Base-by-base conservation (phyloP, 2,797 vertebrate species). In the Sebastes umbrosus region DNA sequence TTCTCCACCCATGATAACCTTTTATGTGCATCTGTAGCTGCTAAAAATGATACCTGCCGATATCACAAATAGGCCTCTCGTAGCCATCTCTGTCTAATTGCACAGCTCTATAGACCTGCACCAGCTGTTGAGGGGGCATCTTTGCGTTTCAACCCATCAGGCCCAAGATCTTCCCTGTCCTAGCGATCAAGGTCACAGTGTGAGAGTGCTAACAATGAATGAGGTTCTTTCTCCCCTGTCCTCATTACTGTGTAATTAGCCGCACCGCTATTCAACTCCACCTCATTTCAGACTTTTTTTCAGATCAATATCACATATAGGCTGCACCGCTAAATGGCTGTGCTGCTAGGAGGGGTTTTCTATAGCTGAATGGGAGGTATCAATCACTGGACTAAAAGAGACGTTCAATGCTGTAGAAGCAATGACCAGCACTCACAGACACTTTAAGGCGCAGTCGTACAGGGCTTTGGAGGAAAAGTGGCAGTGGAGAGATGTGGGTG, bases 241-340 rank as follows among this genome's bases (percentile, higher is more conserved):
- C 89, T 91, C 90, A 91, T 92, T 90, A 90, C 86, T 73, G 80
- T 74, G 77, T 90, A 91, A 95, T 95, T 93, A 93, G 90, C 86
- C 36, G 67, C 18, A 2, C 55, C 43, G 82, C 87, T 88, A 85
- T 93, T 93, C 89, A 85, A 83, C 93, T 93, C 84, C 84, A 39
- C 86, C 83, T 90, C 83, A 87, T 92, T 92, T 88, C 78, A 89
- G 85, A 84, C 89, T 85, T 29, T 84, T 84, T 84, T 79, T 84
- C 68, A 81, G 91, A 93, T 94, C 93, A 80, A 94, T 94, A 91
- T 88, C 86, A 76, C 65, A 86, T 84, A 77, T 84, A 77, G 82
- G 75, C 83, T 83, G 83, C 68, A 52, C 52, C 46, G 80, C 86
- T 91, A 91, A 93, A 91, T 85, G 81, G 80, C 82, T 18, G 67